Conservation (phyloP, 2,113 vertebrate species). For the Heteronetta atricapilla region DNA sequence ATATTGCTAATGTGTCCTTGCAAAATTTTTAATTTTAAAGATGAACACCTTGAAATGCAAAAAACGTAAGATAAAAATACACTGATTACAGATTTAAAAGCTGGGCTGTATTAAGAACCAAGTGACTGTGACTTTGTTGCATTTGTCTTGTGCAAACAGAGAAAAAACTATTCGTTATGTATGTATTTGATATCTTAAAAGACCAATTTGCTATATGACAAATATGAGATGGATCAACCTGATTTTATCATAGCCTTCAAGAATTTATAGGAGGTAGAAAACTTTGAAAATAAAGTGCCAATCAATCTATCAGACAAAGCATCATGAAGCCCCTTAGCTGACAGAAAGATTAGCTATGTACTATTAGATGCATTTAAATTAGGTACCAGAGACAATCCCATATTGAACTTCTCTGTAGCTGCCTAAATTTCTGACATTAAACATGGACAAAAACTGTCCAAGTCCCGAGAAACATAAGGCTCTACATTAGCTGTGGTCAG, state of each 20-base stretch:
- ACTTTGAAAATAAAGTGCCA: background rate
- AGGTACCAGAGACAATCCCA: background rate
- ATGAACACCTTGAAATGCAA: background rate
- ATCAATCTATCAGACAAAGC: background rate
- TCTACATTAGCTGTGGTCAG: background rate
- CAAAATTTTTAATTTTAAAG: background rate
- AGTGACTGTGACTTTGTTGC: background rate
- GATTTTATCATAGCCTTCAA: background rate
- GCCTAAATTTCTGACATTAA: background rate
- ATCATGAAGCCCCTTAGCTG: background rate
- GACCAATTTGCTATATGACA: background rate
- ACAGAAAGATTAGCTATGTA: background rate
- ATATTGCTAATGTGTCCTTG: background rate
- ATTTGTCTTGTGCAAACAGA: slow-evolving; percentile 7
- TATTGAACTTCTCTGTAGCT: background rate
- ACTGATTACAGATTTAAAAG: background rate
- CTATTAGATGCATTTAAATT: background rate
- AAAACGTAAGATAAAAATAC: background rate
- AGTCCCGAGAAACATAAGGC: background rate
- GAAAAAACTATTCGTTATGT: background rate
- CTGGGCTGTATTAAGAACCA: background rate
- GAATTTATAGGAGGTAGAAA: background rate
- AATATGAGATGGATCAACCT: background rate
- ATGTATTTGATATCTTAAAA: background rate
- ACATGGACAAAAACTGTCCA: background rate